These are phyloP conservation scores for Erannis defoliaria DNA, from an alignment of 2,888 invertebrate species.

Conservation along the genomic window DNA sequence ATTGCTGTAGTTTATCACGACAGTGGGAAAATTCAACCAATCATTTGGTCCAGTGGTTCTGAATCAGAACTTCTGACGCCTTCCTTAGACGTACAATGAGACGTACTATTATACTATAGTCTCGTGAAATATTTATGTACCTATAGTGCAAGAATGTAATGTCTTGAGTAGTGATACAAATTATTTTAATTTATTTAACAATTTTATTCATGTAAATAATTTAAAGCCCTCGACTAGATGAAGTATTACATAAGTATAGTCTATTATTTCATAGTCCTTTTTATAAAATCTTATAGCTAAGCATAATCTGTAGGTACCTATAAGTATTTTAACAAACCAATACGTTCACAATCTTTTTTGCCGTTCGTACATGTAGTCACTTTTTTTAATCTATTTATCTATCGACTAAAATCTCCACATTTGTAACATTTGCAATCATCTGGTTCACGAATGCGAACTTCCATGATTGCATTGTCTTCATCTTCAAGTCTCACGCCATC, in stretches of 20 bases:
- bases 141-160: no score
- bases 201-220: conserved; percentile 3
- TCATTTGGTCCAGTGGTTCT: no score
- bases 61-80: no score
- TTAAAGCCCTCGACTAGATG: conserved; percentile 5
- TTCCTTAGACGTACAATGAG: no score
- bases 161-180: not conserved
- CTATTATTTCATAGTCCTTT: not conserved
- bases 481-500: conserved; percentile 92
- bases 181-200: not conserved
- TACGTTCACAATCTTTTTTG: not conserved
- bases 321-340: not conserved
- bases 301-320: not conserved
- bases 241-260: not conserved
- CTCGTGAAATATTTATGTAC: no score
- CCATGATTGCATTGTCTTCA: conserved; percentile 91
- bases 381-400: conserved; percentile 55
- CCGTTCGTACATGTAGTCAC: not conserved
- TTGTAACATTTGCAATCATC: conserved; percentile 96
- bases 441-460: conserved; percentile 94
- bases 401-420: conserved; percentile 94
- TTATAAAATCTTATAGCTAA: not conserved
- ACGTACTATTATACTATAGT: no score
- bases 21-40: no score
- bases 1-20: no score